phyloP scores from a whole-genome alignment of 2,113 vertebrate species.

The Heliornis fulica region DNA sequence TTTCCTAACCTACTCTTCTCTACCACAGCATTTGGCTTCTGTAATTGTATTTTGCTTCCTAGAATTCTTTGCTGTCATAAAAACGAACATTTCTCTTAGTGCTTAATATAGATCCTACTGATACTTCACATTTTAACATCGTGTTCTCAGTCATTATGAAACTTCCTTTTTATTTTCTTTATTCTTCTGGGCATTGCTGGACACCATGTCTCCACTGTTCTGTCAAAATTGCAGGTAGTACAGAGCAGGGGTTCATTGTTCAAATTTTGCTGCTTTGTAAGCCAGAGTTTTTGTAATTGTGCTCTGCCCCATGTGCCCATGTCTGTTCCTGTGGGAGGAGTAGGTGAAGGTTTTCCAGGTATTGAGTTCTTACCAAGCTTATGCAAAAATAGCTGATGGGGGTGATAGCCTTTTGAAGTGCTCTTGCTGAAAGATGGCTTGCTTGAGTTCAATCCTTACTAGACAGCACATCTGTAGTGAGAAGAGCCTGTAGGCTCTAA shows the following conservation, averaged over 20 bases:
- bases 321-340: not conserved
- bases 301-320: not conserved
- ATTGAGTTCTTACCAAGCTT: not conserved
- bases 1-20: slow-evolving; percentile 15
- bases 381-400: not conserved
- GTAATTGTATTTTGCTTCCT: slow-evolving; percentile 16
- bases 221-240: not conserved
- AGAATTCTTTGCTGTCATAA: not conserved
- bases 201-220: not conserved
- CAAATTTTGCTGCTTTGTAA: not conserved
- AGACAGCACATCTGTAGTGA: not conserved
- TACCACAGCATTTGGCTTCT: slow-evolving; percentile 15
- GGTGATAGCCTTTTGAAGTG: not conserved
- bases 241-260: not conserved
- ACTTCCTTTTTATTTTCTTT: not conserved
- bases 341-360: not conserved
- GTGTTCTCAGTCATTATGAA: not conserved
- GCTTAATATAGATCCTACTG: not conserved
- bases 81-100: not conserved
- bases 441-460: not conserved
- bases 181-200: not conserved
- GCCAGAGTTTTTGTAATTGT: not conserved
- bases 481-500: not conserved
- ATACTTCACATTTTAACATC: not conserved
- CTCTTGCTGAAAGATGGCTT: not conserved